Percentiles rank a stretch among this genome's conserved stretches.
Evolutionary conservation across 1,140 invertebrate species (phyloP).

Genomic region (Neotoxoptera formosana): DNA sequence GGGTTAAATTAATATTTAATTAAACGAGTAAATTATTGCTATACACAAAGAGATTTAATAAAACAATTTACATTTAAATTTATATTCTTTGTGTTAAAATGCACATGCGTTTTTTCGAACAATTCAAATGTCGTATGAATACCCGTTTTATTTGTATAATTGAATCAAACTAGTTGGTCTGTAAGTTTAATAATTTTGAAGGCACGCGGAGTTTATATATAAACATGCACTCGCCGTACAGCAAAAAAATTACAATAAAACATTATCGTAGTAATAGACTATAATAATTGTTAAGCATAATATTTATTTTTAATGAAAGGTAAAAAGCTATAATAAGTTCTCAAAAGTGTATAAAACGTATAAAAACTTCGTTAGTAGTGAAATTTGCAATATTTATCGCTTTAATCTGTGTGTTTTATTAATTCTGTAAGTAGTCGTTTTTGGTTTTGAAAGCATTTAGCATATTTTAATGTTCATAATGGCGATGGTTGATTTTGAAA

Average conservation of each 20-base stretch:
- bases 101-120: background rate
- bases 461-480: background rate
- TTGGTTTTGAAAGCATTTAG: background rate
- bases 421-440: background rate
- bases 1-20: conserved; percentile 26
- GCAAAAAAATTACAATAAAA: background rate
- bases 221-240: background rate
- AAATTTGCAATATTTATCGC: background rate
- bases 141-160: background rate
- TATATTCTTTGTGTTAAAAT: background rate
- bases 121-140: background rate
- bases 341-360: background rate
- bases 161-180: background rate
- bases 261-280: background rate
- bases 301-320: background rate
- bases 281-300: background rate
- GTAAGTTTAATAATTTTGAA: background rate
- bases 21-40: background rate
- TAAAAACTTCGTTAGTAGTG: background rate
- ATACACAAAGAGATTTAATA: background rate
- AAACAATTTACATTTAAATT: background rate
- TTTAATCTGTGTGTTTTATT: background rate
- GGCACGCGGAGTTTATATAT: background rate
- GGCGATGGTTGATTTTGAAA: background rate
- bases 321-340: background rate